phyloP scores from a whole-genome alignment of 2,888 invertebrate species.

The Agapostemon virescens region DNA sequence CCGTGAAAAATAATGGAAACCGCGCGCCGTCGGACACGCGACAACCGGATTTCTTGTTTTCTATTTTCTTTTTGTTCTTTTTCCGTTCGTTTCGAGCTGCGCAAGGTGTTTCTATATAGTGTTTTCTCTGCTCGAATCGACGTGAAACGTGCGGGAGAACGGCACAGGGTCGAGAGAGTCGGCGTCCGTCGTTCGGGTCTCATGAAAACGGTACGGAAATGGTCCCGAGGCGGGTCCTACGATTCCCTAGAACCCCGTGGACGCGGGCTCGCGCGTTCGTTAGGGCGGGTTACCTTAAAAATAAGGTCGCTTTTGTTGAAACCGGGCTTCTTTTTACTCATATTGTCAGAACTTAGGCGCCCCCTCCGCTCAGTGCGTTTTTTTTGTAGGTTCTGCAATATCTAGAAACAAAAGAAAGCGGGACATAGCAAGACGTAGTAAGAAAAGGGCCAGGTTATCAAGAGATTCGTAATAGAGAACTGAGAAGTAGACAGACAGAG shows the following conservation, averaged over 20 bases:
- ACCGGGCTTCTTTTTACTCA: conserved; percentile 93
- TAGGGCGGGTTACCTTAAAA: conserved; percentile 95
- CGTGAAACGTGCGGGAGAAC: conserved; percentile 1
- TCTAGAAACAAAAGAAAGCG: conserved; percentile 95
- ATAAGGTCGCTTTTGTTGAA: conserved; percentile 98
- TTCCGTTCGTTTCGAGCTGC: not conserved
- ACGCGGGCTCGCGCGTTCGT: conserved; percentile 78
- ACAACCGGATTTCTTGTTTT: not conserved
- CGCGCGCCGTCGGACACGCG: not conserved
- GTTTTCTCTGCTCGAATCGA: not conserved
- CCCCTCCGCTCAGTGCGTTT: conserved; percentile 98
- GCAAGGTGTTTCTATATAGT: not conserved
- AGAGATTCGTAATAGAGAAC: conserved; percentile 74
- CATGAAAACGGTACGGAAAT: conserved; percentile 65
- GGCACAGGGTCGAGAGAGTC: conserved; percentile 20
- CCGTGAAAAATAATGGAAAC: not conserved
- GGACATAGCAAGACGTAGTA: conserved; percentile 89
- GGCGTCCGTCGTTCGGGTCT: conserved; percentile 69
- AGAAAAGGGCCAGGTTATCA: conserved; percentile 78
- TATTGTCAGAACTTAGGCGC: conserved; percentile 96
- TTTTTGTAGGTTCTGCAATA: conserved; percentile 99
- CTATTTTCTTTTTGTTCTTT: too few relatives aligned
- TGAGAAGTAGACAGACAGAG: conserved; percentile 58
- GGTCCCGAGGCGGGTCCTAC: conserved; percentile 60
- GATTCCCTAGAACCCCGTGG: conserved; percentile 68